A percentile compares a stretch with the other conserved stretches of the same genome.
phyloP scores from a whole-genome alignment of 2,888 invertebrate species.

The Phanerotoma sp. region DNA sequence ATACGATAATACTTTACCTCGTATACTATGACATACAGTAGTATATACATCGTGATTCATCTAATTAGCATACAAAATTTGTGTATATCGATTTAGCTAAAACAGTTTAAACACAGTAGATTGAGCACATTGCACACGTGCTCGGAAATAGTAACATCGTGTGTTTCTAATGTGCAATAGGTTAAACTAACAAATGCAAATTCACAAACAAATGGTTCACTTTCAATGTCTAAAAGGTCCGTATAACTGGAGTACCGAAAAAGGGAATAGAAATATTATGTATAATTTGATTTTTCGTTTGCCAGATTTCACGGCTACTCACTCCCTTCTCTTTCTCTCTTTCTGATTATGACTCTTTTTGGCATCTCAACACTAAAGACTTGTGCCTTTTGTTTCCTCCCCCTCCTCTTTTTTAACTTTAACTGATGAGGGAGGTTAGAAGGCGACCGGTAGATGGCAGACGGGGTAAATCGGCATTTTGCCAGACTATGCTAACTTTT shows the following conservation, averaged over 20 bases:
- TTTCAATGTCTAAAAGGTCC: neutral
- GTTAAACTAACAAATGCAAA: slow-evolving; percentile 6
- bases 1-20: slow-evolving; percentile 12
- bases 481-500: slow-evolving; percentile 51
- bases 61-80: slow-evolving; percentile 17
- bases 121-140: slow-evolving; percentile 3
- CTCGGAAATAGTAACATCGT: neutral
- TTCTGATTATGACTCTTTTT: neutral
- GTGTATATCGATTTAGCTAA: neutral
- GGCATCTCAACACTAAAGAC: neutral
- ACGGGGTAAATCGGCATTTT: slow-evolving; percentile 11
- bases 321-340: neutral
- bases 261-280: neutral
- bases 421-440: no score
- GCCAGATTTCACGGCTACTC: neutral
- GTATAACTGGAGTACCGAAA: neutral
- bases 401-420: no score
- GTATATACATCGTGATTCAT: slow-evolving; percentile 20
- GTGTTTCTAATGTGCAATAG: slow-evolving; percentile 5
- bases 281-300: slow-evolving; percentile 5
- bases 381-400: neutral
- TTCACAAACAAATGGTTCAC: slow-evolving; percentile 19
- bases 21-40: slow-evolving; percentile 4
- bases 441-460: no score
- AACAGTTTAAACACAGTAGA: neutral